Evolutionary conservation across 2,888 invertebrate genomes (phyloP).

Genomic region (Mantis religiosa): DNA sequence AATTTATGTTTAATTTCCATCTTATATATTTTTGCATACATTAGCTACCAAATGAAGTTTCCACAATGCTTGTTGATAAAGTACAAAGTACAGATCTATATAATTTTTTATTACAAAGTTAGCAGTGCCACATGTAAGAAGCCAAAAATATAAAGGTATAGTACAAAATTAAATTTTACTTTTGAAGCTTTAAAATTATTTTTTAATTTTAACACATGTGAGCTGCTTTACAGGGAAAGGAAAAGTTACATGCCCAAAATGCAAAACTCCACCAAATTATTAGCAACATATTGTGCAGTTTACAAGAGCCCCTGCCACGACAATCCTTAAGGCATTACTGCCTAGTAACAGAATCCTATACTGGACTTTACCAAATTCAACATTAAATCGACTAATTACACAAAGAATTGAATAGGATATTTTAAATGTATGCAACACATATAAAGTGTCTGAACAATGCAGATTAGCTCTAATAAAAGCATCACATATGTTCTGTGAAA

Average conservation of each 20-base stretch:
- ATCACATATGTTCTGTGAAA: too few relatives aligned
- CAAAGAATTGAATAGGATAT: too few relatives aligned
- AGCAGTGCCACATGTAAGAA: not conserved
- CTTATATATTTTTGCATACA: not conserved
- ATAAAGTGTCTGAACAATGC: too few relatives aligned
- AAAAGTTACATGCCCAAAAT: too few relatives aligned
- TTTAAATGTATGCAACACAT: too few relatives aligned
- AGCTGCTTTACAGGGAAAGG: too few relatives aligned
- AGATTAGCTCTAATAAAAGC: too few relatives aligned
- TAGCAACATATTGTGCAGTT: not conserved
- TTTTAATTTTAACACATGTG: not conserved
- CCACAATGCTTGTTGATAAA: not conserved
- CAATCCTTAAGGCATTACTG: too few relatives aligned
- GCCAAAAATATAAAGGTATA: not conserved
- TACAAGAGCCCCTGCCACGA: not conserved
- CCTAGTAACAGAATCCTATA: too few relatives aligned
- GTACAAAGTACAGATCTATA: not conserved
- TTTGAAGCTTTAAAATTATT: not conserved
- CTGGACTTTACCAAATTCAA: too few relatives aligned
- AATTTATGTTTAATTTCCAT: not conserved
- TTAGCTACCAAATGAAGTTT: not conserved
- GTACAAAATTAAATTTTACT: not conserved
- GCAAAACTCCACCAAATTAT: too few relatives aligned
- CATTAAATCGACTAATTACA: too few relatives aligned
- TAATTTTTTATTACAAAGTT: not conserved